Conservation (phyloP, 2,888 invertebrate species). For the Ophion costatus region DNA sequence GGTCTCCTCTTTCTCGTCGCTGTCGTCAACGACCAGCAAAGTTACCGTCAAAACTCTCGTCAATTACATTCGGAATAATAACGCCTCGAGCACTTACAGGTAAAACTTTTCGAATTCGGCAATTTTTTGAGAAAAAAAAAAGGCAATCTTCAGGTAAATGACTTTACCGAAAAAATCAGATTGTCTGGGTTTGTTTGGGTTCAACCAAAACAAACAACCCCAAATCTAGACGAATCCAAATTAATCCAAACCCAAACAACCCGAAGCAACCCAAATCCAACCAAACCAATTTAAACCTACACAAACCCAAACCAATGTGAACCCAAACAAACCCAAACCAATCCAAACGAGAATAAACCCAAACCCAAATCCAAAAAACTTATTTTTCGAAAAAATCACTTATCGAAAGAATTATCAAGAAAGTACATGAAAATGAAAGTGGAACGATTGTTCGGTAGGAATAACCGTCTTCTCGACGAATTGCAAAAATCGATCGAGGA, state of each 20-base stretch:
- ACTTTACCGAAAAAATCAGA: too few relatives aligned
- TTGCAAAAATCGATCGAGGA: conserved; percentile 65
- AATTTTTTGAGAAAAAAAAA: neutral
- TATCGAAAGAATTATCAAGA: neutral
- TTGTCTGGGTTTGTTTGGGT: too few relatives aligned
- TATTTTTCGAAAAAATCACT: too few relatives aligned
- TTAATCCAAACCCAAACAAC: too few relatives aligned
- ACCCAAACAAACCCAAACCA: too few relatives aligned
- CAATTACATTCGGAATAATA: conserved; percentile 64
- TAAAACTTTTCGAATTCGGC: conserved; percentile 34
- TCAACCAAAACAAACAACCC: too few relatives aligned
- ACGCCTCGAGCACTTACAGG: conserved; percentile 60
- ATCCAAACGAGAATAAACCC: too few relatives aligned
- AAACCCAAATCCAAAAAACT: too few relatives aligned
- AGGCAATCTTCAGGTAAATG: neutral
- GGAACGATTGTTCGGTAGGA: conserved; percentile 33
- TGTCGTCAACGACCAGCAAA: conserved; percentile 47
- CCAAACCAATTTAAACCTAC: too few relatives aligned
- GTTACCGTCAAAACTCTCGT: conserved; percentile 65
- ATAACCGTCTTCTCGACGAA: conserved; percentile 62
- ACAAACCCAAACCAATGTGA: too few relatives aligned
- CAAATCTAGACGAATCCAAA: too few relatives aligned
- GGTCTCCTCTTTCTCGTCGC: conserved; percentile 57
- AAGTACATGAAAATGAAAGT: neutral
- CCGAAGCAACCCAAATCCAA: too few relatives aligned